Percentiles rank a stretch among this genome's conserved stretches.
Conservation (phyloP, 92 coral and sea anemone genomes). For the Blastomussa wellsi region DNA sequence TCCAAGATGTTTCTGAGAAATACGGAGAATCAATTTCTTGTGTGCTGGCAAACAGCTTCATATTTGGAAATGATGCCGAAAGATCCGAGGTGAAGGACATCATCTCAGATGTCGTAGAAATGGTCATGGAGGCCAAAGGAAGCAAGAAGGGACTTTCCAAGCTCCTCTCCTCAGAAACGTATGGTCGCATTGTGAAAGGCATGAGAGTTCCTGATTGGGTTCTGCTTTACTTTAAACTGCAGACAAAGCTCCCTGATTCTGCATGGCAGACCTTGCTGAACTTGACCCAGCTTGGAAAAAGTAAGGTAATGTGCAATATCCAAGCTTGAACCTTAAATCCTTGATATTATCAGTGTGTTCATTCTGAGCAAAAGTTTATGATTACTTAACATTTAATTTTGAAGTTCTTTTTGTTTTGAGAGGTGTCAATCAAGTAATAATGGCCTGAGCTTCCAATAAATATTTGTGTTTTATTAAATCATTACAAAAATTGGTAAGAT, state of each 20-base stretch:
- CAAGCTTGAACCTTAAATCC: no score
- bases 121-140: neutral
- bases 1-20: slow-evolving; percentile 3
- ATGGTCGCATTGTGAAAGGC: slow-evolving; percentile 2
- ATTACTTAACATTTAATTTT: no score
- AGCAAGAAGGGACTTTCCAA: slow-evolving; percentile 22
- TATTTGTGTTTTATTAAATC: no score
- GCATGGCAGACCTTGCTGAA: slow-evolving; percentile 53
- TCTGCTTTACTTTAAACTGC: slow-evolving; percentile 9
- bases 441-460: no score
- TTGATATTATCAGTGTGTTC: no score
- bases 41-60: slow-evolving; percentile 39
- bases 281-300: slow-evolving; percentile 16
- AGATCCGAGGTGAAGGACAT: slow-evolving; percentile 12
- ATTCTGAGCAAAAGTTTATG: no score
- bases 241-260: neutral
- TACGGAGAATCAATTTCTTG: slow-evolving; percentile 25
- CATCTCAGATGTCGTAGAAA: slow-evolving; percentile 22
- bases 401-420: no score
- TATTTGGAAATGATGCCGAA: neutral
- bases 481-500: no score
- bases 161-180: slow-evolving; percentile 12
- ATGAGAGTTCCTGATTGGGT: slow-evolving; percentile 54
- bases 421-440: no score
- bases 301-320: no score